Evolutionary conservation across 1,140 invertebrate genomes (phyloP).

Genomic region (Yoshiicerus persimilis): DNA sequence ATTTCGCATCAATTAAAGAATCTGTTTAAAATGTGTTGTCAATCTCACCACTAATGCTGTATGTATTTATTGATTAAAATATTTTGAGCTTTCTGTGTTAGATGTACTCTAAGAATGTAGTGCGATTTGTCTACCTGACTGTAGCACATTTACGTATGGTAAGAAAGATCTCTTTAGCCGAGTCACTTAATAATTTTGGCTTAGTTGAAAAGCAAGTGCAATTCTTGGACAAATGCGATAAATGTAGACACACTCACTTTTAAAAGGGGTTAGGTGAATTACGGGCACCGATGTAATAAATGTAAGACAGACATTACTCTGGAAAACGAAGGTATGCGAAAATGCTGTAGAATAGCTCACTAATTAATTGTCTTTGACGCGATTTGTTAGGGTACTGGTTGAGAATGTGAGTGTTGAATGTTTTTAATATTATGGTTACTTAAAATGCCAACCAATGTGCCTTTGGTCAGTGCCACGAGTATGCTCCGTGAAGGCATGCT

Average conservation of each 20-base stretch:
- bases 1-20: neutral
- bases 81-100: neutral
- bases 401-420: neutral
- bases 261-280: neutral
- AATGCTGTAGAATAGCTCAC: too few relatives aligned
- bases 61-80: neutral
- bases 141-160: too few relatives aligned
- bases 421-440: neutral
- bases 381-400: too few relatives aligned
- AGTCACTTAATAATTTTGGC: neutral
- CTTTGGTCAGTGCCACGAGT: neutral
- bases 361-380: too few relatives aligned
- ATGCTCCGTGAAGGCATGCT: neutral
- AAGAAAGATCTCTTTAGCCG: too few relatives aligned
- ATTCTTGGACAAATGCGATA: neutral
- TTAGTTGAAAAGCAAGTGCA: neutral
- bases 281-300: neutral
- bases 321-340: too few relatives aligned
- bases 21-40: neutral
- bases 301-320: neutral
- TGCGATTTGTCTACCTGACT: too few relatives aligned
- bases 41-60: neutral
- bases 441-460: conserved; percentile 7
- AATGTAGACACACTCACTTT: neutral
- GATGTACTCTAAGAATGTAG: too few relatives aligned